Base-by-base conservation (phyloP, 2,888 invertebrate species). In the Pinctada fucata region DNA sequence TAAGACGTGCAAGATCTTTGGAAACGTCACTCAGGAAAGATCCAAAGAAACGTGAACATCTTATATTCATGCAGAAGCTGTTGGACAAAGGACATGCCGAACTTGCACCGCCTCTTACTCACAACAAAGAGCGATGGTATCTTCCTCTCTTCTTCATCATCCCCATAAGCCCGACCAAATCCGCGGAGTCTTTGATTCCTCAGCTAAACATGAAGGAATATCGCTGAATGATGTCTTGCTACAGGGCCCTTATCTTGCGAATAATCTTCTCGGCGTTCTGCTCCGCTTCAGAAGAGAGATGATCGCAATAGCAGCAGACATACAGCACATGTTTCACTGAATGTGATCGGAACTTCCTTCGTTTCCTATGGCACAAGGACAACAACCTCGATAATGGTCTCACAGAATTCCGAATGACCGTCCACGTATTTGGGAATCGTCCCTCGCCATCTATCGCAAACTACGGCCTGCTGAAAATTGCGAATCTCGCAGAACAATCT, bases 361-460 rank as follows among this genome's bases (percentile, higher is more conserved):
- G 78, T 13, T 83, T 84, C 70, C 72, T 84, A 3, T 84, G 83
- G 80, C 82, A 80, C 64, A 69, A 72, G 63, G 75, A 83, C 50
- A 80, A 77, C 71, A 50, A 72, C 16, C 13, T 79, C 45, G 67
- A 71, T 45, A 80, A 80, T 13, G 65, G 10, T 3, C 69, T 76
- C n/a, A 71, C 72, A 3, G 73, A 65, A 10, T 84, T 81, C 74
- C 48, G 80, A 3, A 82, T 82, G 83, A 64, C 58, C 52, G 77
- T 64, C 10, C 83, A 78, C 51, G 74, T 78, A 6, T 74, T 78
- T 48, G 78, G 78, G 3, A 78, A 73, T 64, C n/a, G 68, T 3
- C 76, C 76, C 5, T 76, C 76, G 50, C 69, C 69, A 16, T 67
- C 78, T 51, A 78, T 77, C 45, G 68, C 78, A 5, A 77, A 71